Base-by-base conservation (phyloP, 2,888 invertebrate genomes). In the Silvanus unidentatus region DNA sequence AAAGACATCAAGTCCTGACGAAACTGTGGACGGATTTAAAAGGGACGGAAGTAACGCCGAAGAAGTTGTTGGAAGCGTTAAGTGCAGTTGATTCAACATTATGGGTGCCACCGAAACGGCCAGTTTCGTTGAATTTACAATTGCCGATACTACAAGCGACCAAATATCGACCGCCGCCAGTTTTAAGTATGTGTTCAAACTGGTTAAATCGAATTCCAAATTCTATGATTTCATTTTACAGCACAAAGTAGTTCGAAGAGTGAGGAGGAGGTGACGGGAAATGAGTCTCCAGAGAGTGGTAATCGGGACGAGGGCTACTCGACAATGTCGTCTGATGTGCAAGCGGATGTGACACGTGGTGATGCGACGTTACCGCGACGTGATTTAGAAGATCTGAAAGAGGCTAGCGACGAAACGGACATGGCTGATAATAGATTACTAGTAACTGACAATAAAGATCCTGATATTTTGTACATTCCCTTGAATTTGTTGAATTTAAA, bases 241-340 rank as follows among this genome's bases (percentile, higher is more conserved):
- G 74, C 73, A 41, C 75, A 76, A 62, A 62, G 66, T 10, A 66
- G 66, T 51, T 69, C 65, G 36, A 72, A 72, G 52, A 80, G 80
- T 45, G 80, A 77, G 44, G 81, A 82, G 48, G 82, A 82, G 59
- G 83, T 80, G 16, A 66, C 67, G 1, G 84, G 82, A 10, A 83
- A 81, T 53, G 85, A 86, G 65, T 84, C 85, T 48, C 85, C 85
- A 0, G 85, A 85, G 61, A 84, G 84, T 58, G 84, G 84, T 34
- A 85, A 85, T 54, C 78, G 86, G 55, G 88, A 88, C 73, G 88
- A 88, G 66, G 88, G 87, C 12, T 88, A 88, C 70, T 87, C 87
- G 47, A 88, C 88, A 2, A 88, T 88, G 87, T 87, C 87, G 9
- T 86, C 86, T 50, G 88, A 88, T 64, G 85, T 86, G 1, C 86